Percentiles rank a stretch among this genome's conserved stretches.
Evolutionary conservation across 2,113 vertebrate species (phyloP).

Genomic region (Leucopsar rothschildi): DNA sequence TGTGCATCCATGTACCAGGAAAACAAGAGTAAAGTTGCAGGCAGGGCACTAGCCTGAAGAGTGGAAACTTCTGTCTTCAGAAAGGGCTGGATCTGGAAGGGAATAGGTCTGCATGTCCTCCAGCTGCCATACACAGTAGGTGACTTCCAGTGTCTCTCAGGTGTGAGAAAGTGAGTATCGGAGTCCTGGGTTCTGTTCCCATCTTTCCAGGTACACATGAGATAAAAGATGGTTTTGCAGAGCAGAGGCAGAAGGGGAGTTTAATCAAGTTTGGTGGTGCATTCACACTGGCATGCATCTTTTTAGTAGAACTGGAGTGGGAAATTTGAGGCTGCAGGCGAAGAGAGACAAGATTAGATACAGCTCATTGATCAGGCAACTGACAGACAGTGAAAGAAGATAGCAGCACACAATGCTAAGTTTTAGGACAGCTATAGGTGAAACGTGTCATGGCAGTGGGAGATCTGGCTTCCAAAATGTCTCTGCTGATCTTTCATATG

Average conservation of each 20-base stretch:
- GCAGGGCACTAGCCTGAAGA: rapidly evolving
- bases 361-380: background rate
- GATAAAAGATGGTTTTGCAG: background rate
- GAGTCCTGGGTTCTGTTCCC: background rate
- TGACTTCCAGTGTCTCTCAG: background rate
- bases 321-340: background rate
- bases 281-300: background rate
- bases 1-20: background rate
- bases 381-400: background rate
- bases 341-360: background rate
- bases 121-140: background rate
- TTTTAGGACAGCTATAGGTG: background rate
- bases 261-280: background rate
- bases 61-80: background rate
- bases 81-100: background rate
- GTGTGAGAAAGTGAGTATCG: background rate
- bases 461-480: background rate
- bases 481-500: background rate
- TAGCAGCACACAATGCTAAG: background rate
- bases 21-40: background rate
- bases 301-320: background rate
- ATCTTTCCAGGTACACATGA: background rate
- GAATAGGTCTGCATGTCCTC: background rate
- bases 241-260: background rate
- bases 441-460: background rate